Evolutionary conservation across 2,888 invertebrate genomes (phyloP).

Genomic region (Thymelicus lineola): DNA sequence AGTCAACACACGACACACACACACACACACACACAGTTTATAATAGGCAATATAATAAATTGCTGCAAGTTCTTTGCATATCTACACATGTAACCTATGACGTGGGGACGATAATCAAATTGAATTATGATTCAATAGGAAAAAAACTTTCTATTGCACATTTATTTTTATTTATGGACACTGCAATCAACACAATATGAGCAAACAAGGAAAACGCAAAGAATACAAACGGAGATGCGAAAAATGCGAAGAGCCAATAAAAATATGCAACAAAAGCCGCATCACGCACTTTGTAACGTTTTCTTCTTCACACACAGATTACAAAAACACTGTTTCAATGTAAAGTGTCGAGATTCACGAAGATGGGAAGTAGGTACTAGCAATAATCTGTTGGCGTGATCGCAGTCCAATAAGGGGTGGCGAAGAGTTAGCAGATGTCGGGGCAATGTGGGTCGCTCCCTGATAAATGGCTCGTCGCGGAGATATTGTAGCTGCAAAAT

Average conservation of each 20-base stretch:
- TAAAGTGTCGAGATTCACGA: slow-evolving; percentile 9
- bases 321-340: slow-evolving; percentile 3
- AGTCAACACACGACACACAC: not conserved
- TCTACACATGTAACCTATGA: too few species aligned
- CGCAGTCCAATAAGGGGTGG: slow-evolving; percentile 48
- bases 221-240: not conserved
- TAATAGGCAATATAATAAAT: too few species aligned
- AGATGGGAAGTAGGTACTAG: slow-evolving; percentile 40
- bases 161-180: too few species aligned
- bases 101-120: too few species aligned
- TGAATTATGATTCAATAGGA: too few species aligned
- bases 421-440: slow-evolving; percentile 62
- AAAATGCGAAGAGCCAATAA: too few species aligned
- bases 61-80: too few species aligned
- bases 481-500: slow-evolving; percentile 62
- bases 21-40: too few species aligned
- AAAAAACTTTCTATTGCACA: too few species aligned
- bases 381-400: slow-evolving; percentile 47
- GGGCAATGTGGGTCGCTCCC: slow-evolving; percentile 71
- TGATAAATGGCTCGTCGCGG: slow-evolving; percentile 74
- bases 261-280: not conserved
- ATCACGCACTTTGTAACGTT: not conserved
- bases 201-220: too few species aligned
- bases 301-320: not conserved
- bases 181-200: not conserved